Evolutionary conservation across 1,140 invertebrate genomes (phyloP), one percentile per base, ranked within the genome.

Genomic region (Philotrypesis tridentata): DNA sequence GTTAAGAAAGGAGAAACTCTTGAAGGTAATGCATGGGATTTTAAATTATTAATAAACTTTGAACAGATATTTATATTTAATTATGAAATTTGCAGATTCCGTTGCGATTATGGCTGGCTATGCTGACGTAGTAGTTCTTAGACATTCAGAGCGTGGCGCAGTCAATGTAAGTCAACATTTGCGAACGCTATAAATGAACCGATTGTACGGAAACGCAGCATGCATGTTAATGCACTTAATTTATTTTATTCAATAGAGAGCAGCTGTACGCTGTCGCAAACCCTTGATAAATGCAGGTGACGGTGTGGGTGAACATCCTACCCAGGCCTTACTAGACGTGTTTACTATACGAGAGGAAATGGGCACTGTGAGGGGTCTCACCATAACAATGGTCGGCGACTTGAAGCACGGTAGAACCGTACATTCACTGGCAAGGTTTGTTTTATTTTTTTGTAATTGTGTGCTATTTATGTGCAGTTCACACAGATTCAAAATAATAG

Each of bases 261-360:
- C 97, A 23, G 95, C 97, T 0, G 92, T 94, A 21, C 94, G 95
- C 80, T 96, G 95, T 86, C 94, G 96, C 0, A 98, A 97, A 87
- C 98, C 99, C 0, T 90, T 99, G 6, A 96, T 99, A 48, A 99
- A 99, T 93, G 99, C 98, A 33, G 99, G 99, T 21, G 98, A 99
- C 93, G 99, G 99, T 31, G 94, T 97, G 7, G 99, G 99, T 0
- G 98, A 99, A 92, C 99, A 99, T 93, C 99, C 99, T 0, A 99
- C 98, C 0, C 99, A 99, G 93, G 99, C 99, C 0, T 91, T 99
- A 21, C 92, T 99, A 1, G 99, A 99, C 91, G 95, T 99, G 9
- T 99, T 99, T 88, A 99, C 99, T 23, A 99, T 99, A 85, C 93
- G 98, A 88, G 97, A 99, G 92, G 99, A 99, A 93, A 98, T 99